A percentile compares a stretch with the other conserved stretches of the same genome.
Evolutionary conservation across 2,888 invertebrate genomes (phyloP).

Genomic region (Galeopsomyia nigrocyanea): DNA sequence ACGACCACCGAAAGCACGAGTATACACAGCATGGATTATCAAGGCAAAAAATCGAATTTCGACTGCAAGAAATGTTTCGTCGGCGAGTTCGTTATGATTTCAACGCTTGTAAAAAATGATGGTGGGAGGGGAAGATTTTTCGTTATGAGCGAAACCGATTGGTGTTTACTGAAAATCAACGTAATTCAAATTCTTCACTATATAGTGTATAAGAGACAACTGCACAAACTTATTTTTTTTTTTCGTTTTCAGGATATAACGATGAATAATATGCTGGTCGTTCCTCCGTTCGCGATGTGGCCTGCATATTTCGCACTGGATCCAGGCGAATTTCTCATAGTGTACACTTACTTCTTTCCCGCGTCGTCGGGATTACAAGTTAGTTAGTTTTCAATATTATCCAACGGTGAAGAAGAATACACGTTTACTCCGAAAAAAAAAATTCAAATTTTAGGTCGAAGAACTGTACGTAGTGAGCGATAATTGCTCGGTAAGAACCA

Average conservation of each 20-base stretch:
- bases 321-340: conserved; percentile 61
- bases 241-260: conserved; percentile 56
- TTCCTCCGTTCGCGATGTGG: conserved; percentile 64
- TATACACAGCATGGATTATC: too few species aligned
- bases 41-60: conserved; percentile 53
- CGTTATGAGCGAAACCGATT: conserved; percentile 68
- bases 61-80: conserved; percentile 68
- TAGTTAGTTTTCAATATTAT: too few species aligned
- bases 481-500: conserved; percentile 64
- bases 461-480: conserved; percentile 67
- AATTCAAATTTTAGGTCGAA: conserved; percentile 63
- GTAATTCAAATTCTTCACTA: conserved; percentile 56
- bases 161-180: conserved; percentile 64
- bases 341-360: conserved; percentile 66
- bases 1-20: too few species aligned
- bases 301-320: conserved; percentile 67
- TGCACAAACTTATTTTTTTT: too few species aligned
- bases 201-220: conserved; percentile 4
- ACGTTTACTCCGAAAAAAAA: too few species aligned
- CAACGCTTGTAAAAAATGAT: conserved; percentile 62
- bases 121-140: conserved; percentile 68
- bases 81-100: conserved; percentile 60
- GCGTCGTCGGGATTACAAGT: conserved; percentile 62
- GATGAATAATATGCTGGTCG: conserved; percentile 57
- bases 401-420: too few species aligned